phyloP scores from a whole-genome alignment of 1,140 invertebrate species.

The Pseudomyrmex dendroicus region DNA sequence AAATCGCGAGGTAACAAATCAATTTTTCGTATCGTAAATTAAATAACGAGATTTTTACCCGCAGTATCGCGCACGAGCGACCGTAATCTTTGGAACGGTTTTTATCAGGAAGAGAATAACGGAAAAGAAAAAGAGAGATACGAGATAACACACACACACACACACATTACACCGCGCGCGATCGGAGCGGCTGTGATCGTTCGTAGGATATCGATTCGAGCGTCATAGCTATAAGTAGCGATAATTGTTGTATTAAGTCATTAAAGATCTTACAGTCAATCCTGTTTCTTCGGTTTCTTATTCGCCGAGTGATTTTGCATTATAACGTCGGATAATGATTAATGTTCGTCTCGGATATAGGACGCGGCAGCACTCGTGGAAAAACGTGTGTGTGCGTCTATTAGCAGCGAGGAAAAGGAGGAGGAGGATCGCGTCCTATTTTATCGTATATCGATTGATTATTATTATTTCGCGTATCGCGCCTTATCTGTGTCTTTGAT shows the following conservation, averaged over 20 bases:
- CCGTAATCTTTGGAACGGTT: not conserved
- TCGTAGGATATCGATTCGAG: not conserved
- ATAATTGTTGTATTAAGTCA: conserved; percentile 30
- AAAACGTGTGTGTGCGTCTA: not conserved
- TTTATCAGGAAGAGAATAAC: conserved; percentile 12
- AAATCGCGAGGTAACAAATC: no score
- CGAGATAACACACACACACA: conserved; percentile 9
- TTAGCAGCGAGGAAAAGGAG: not conserved
- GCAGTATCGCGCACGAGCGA: not conserved
- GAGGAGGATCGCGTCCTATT: not conserved
- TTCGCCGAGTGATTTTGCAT: not conserved
- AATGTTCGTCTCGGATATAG: conserved; percentile 11
- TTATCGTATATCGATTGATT: conserved; percentile 10
- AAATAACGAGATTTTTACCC: no score
- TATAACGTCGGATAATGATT: not conserved
- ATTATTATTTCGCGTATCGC: not conserved
- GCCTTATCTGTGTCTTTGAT: not conserved
- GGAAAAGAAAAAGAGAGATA: not conserved
- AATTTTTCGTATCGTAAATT: no score
- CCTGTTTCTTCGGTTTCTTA: not conserved
- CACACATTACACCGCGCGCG: no score
- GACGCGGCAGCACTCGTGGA: not conserved
- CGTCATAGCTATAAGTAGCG: conserved; percentile 20
- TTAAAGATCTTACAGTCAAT: not conserved
- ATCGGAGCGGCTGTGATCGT: not conserved